Conservation (phyloP, 2,113 vertebrate genomes). For the Sinocyclocheilus maitianheensis region DNA sequence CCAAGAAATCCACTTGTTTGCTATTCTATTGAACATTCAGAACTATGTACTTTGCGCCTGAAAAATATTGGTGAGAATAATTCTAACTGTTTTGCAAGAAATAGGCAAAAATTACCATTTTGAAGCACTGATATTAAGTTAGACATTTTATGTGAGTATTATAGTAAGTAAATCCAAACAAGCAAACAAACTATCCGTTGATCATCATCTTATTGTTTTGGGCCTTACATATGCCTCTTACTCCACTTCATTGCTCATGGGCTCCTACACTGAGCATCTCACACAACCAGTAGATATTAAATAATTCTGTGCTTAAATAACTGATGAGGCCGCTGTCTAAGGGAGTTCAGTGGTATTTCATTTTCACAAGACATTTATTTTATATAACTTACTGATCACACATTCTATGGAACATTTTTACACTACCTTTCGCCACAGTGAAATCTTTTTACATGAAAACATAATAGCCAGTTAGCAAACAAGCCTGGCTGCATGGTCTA, state of each 20-base stretch:
- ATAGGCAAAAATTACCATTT: no score
- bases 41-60: not conserved
- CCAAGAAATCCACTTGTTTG: not conserved
- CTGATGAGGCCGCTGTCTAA: conserved; percentile 17
- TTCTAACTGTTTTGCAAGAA: not conserved
- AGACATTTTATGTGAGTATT: not conserved
- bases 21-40: not conserved
- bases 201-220: not conserved
- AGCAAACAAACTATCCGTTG: not conserved
- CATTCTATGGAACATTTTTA: not conserved
- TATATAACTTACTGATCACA: not conserved
- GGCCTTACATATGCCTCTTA: not conserved
- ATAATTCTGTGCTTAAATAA: conserved; percentile 27
- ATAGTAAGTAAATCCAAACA: not conserved
- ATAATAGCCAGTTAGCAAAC: no score
- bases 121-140: not conserved
- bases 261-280: not conserved
- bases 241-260: conserved; percentile 8
- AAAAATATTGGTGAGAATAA: not conserved
- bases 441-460: not conserved
- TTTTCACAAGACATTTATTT: conserved; percentile 27
- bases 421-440: not conserved
- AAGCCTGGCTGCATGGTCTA: no score
- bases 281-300: not conserved
- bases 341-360: not conserved